A percentile compares a stretch with the other conserved stretches of the same genome.
phyloP scores from a whole-genome alignment of 1,140 invertebrate species.

The Drosophila bifasciata region DNA sequence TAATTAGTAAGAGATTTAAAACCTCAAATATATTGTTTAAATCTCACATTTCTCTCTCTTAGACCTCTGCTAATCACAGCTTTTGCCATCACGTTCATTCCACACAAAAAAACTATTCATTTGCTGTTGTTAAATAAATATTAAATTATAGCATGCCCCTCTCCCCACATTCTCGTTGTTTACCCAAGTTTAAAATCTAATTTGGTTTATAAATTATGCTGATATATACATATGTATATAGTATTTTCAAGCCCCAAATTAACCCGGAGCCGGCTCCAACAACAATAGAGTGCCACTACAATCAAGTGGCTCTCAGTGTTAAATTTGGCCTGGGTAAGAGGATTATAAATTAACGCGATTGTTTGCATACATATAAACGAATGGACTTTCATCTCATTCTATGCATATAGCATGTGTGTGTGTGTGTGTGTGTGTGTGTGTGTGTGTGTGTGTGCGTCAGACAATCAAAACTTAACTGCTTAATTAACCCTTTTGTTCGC shows the following conservation, averaged over 20 bases:
- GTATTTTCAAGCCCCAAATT: slow-evolving; percentile 9
- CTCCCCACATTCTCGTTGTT: no score
- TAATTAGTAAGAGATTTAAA: no score
- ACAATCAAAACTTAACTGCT: slow-evolving; percentile 40
- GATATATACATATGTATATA: no score
- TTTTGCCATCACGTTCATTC: no score
- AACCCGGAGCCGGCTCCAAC: slow-evolving; percentile 11
- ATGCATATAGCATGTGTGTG: not conserved
- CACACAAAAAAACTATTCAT: no score
- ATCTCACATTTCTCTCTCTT: no score
- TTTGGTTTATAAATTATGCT: slow-evolving; percentile 11
- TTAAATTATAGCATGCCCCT: no score
- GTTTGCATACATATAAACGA: slow-evolving; percentile 31
- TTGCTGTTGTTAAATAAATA: no score
- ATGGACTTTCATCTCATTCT: not conserved
- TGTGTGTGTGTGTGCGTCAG: slow-evolving; percentile 2
- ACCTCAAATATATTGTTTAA: no score
- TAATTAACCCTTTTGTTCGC: slow-evolving; percentile 67
- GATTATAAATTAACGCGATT: slow-evolving; percentile 48
- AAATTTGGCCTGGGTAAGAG: slow-evolving; percentile 25
- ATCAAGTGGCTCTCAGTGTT: slow-evolving; percentile 17
- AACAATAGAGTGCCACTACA: slow-evolving; percentile 5
- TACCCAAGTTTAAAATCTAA: not conserved
- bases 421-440: not conserved
- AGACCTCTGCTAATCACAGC: no score